These are phyloP conservation scores for Leuctra nigra DNA, from an alignment of 2,888 invertebrate genomes.

Conservation along the genomic window DNA sequence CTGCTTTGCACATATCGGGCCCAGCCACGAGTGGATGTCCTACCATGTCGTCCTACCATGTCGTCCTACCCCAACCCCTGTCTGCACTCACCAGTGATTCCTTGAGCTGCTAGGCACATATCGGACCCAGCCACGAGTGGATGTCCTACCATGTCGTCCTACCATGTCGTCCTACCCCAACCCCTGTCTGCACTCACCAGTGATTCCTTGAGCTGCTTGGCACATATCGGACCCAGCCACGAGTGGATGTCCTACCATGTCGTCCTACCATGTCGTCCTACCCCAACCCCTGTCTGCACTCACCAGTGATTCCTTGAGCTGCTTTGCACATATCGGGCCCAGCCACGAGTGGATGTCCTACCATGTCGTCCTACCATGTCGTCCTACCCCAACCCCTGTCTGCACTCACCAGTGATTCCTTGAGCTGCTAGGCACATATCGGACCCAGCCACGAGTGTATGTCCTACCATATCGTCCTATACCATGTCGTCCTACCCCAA, in stretches of 20 bases:
- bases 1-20: conserved; percentile 50
- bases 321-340: conserved; percentile 53
- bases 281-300: too few species aligned
- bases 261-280: too few species aligned
- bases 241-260: conserved; percentile 87
- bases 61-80: too few species aligned
- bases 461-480: too few species aligned
- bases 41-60: too few species aligned
- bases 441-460: conserved; percentile 88
- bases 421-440: conserved; percentile 42
- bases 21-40: conserved; percentile 86
- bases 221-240: conserved; percentile 67
- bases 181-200: too few species aligned
- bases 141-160: too few species aligned
- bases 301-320: conserved; percentile 46
- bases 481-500: too few species aligned
- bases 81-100: conserved; percentile 43
- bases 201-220: conserved; percentile 45
- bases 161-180: too few species aligned
- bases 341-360: conserved; percentile 88
- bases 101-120: conserved; percentile 43
- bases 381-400: too few species aligned
- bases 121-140: conserved; percentile 83
- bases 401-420: conserved; percentile 43
- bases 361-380: too few species aligned